Evolutionary conservation across 2,797 vertebrate species (phyloP).

Genomic region (Pogoniulus pusillus): DNA sequence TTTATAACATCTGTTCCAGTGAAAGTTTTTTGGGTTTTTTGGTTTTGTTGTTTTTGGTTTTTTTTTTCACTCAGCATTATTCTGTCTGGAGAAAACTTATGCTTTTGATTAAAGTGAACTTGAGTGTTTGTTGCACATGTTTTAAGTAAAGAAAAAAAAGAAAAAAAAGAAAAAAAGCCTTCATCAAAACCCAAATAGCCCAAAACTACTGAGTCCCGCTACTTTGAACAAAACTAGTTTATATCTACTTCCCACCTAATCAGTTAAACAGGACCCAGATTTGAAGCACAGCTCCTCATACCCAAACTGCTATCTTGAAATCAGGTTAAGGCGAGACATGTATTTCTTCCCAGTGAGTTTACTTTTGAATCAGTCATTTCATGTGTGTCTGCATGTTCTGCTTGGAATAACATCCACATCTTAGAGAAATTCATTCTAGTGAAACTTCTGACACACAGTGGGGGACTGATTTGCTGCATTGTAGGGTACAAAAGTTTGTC

Average conservation of each 20-base stretch:
- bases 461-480: neutral
- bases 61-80: neutral
- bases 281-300: neutral
- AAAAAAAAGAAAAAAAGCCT: no score
- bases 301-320: neutral
- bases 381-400: neutral
- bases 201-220: neutral
- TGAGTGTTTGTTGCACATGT: neutral
- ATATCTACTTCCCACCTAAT: neutral
- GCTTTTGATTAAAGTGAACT: neutral
- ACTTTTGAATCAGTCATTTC: conserved; percentile 6
- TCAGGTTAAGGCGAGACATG: neutral
- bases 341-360: neutral
- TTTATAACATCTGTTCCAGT: neutral
- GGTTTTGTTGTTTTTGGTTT: neutral
- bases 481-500: neutral
- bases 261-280: neutral
- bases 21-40: neutral
- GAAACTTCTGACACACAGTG: neutral
- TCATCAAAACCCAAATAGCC: no score
- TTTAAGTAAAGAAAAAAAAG: neutral
- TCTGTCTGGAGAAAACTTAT: neutral
- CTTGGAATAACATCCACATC: neutral
- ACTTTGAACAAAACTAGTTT: neutral
- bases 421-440: neutral